Evolutionary conservation across 1,140 invertebrate species (phyloP), one percentile per base, ranked within the genome.

Genomic region (Anagrus nilaparvatae): DNA sequence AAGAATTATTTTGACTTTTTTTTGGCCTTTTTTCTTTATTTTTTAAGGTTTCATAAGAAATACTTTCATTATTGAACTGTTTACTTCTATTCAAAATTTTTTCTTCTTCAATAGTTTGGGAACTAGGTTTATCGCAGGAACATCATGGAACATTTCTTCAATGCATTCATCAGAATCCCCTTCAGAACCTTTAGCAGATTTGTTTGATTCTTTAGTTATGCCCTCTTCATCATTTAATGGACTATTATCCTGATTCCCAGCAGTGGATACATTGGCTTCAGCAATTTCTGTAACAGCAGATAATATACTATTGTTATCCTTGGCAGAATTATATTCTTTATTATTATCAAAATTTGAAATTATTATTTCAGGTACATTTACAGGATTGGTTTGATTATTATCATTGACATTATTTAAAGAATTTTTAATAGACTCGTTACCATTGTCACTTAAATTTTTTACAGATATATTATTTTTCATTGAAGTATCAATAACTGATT

Each of bases 281-380:
- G 27, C 45, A 28, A 31, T 13, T 16, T 58, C 46, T 50, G 43
- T 40, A 51, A 50, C 39, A 54, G 37, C 33, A 32, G 39, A 46
- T 51, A 34, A 44, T 45, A 43, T 19, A 31, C 16, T 39, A 47
- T 36, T 33, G 50, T 56, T 51, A 56, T 48, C 45, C 21, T 25
- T 21, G 20, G 23, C 30, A 28, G n/a, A 25, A 19, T 43, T 30
- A 38, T 39, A 24, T n/a, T 10, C n/a, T 39, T 46, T n/a, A 27
- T 9, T 33, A 28, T 38, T 18, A 29, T 44, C 35, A 34, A 21
- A 34, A 20, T 45, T 16, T 9, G 10, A 35, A 27, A 14, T 31
- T 14, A 29, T 36, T 23, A 28, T 20, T 33, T 24, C 13, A n/a
- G 10, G 12, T 29, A 24, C 8, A 19, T 21, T 18, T 19, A 9